phyloP scores from a whole-genome alignment of 2,888 invertebrate species.

The Melinaea marsaeus region DNA sequence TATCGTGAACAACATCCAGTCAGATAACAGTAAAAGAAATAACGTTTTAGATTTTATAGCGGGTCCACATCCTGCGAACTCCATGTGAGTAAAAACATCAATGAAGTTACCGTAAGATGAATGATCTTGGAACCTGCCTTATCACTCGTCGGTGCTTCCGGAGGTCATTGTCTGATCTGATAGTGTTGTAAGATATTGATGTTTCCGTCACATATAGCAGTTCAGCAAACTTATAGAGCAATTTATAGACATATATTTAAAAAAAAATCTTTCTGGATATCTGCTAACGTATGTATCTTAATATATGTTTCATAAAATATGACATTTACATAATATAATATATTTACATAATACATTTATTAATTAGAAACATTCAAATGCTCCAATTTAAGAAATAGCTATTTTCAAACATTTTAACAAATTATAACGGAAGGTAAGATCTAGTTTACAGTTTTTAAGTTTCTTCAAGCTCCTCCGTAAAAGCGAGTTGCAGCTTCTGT shows the following conservation, averaged over 20 bases:
- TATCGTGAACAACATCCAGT: not conserved
- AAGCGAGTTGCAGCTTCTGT: constrained; percentile 23
- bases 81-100: constrained; percentile 40
- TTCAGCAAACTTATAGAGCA: too few relatives aligned
- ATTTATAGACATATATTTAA: too few relatives aligned
- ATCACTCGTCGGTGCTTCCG: constrained; percentile 51
- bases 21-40: constrained; percentile 23
- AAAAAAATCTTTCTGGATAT: too few relatives aligned
- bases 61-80: constrained; percentile 37
- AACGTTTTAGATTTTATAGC: constrained; percentile 39
- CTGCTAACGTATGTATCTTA: too few relatives aligned
- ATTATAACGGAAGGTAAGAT: constrained; percentile 9
- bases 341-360: not conserved
- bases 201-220: constrained; percentile 17
- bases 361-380: too few relatives aligned
- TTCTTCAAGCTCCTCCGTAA: constrained; percentile 10
- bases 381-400: too few relatives aligned
- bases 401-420: not conserved
- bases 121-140: constrained; percentile 41
- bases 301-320: not conserved
- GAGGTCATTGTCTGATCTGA: constrained; percentile 31
- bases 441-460: constrained; percentile 10
- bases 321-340: not conserved
- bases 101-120: constrained; percentile 45
- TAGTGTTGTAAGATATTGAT: constrained; percentile 30